phyloP scores from a whole-genome alignment of 2,888 invertebrate genomes.

The Lasioglossum pauxillum region DNA sequence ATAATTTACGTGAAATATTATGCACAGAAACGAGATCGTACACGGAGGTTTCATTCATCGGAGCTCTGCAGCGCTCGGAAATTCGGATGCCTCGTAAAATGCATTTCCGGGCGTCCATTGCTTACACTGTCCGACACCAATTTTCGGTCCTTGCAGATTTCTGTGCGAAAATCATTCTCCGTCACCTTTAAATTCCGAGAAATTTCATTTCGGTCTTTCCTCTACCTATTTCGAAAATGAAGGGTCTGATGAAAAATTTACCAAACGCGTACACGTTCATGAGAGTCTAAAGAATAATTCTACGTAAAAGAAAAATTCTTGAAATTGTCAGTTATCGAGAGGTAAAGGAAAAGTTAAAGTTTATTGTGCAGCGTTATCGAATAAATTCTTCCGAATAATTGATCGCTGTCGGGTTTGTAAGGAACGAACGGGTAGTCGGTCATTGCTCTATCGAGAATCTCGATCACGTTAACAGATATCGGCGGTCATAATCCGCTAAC shows the following conservation, averaged over 20 bases:
- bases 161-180: not conserved
- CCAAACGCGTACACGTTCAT: no score
- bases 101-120: not conserved
- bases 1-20: not conserved
- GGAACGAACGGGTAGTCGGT: not conserved
- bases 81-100: not conserved
- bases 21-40: not conserved
- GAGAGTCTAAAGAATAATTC: not conserved
- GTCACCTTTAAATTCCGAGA: not conserved
- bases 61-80: not conserved
- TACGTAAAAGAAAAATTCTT: not conserved
- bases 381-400: not conserved
- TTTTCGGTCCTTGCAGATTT: not conserved
- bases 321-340: not conserved
- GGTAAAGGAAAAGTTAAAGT: not conserved
- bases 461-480: conserved; percentile 5
- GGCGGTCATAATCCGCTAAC: conserved; percentile 17
- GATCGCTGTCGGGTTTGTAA: not conserved
- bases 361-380: not conserved
- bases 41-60: not conserved
- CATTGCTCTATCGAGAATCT: not conserved
- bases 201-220: not conserved
- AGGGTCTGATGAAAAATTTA: no score
- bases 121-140: not conserved
- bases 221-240: no score